Conservation (phyloP, 2,888 invertebrate species). For the Ernsta delagoae region DNA sequence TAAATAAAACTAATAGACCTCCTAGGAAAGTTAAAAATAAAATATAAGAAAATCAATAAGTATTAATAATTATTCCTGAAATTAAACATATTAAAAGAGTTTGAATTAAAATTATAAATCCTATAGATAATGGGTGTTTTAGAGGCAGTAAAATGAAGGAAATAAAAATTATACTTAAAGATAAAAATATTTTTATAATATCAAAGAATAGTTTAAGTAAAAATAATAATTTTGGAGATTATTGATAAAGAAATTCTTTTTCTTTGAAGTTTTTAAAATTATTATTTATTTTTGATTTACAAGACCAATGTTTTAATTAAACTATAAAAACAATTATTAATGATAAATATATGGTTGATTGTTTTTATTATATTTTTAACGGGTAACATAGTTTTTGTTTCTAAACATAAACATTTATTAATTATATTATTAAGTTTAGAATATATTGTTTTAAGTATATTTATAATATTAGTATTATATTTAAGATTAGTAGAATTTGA, state of each 20-base stretch:
- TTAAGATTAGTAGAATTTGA: constrained; percentile 74
- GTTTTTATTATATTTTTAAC: constrained; percentile 77
- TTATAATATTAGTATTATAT: constrained; percentile 78
- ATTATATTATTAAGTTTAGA: constrained; percentile 85
- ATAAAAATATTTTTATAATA: constrained; percentile 64
- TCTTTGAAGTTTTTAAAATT: constrained; percentile 86
- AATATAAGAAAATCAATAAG: constrained; percentile 86
- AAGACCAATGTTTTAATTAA: constrained; percentile 88
- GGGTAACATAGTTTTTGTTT: constrained; percentile 81
- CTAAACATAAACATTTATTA: constrained; percentile 85
- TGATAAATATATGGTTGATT: constrained; percentile 71
- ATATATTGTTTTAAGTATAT: constrained; percentile 85
- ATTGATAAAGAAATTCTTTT: constrained; percentile 83
- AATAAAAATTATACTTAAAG: constrained; percentile 63
- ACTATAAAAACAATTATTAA: constrained; percentile 85
- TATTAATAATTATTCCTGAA: constrained; percentile 74
- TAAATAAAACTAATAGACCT: constrained; percentile 87
- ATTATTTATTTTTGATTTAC: constrained; percentile 86
- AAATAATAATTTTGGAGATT: constrained; percentile 90
- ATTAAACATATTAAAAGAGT: constrained; percentile 76
- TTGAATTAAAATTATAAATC: constrained; percentile 81
- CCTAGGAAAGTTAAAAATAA: constrained; percentile 86
- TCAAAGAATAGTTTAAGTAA: constrained; percentile 87
- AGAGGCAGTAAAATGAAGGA: constrained; percentile 59
- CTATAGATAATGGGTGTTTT: constrained; percentile 82